Base-by-base conservation (phyloP, 1,140 invertebrate species). In the Drosophila pseudoananassae region DNA sequence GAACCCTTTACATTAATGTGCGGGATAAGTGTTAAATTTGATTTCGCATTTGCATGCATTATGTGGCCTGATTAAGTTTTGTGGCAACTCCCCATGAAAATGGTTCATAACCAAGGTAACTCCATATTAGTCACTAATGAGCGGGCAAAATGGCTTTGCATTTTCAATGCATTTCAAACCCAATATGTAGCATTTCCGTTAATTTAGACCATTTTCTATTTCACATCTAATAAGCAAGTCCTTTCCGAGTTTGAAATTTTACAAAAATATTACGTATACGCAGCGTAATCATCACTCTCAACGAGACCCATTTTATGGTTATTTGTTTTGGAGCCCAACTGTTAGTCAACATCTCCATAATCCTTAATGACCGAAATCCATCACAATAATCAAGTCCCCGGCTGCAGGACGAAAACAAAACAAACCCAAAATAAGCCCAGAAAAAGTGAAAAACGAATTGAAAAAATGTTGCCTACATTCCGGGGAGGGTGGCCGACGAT, bases 291-390 rank as follows among this genome's bases (percentile, higher is more conserved):
- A 57, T 7, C 10, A 8, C 12, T n/a, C n/a, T 25, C 8, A 15
- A n/a, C 6, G 8, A 14, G 15, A 15, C 7, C n/a, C 10, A 14
- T 20, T 59, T 56, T 38, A 17, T 31, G n/a, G 63, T 69, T 64
- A 36, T 52, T 36, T 52, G 29, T 33, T 52, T 36, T 33, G 31
- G 50, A 33, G 20, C 9, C 45, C 52, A 47, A 63, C 43, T 36
- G 38, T 23, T 38, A 23, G 15, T 10, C 9, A 25, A 73, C 68
- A 73, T 59, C 76, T 77, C 55, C 54, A 70, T 72, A 63, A 70
- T 59, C 64, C 74, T 14, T 87, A 87, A 85, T 76, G 82, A 64
- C 58, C 61, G 47, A 61, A 85, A 88, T 85, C 82, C 82, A 85
- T 85, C 82, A 88, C 74, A 80, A 66, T 85, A 85, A 85, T 85